Percentiles rank a stretch among this genome's conserved stretches.
Conservation (phyloP, 2,797 vertebrate species). For the Rhynchotus rufescens region DNA sequence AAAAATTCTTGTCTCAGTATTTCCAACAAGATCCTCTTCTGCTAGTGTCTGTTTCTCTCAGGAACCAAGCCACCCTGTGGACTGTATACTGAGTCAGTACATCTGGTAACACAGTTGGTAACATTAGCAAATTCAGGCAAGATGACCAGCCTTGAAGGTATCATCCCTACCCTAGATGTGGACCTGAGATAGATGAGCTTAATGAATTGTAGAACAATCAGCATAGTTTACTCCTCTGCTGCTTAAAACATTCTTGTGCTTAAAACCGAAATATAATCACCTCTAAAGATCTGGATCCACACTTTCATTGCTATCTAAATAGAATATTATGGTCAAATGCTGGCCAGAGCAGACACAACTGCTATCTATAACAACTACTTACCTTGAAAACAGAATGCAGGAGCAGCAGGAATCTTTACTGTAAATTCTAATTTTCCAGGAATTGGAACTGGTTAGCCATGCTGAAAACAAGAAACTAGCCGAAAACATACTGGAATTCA, state of each 20-base stretch:
- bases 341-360: not conserved
- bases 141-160: not conserved
- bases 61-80: not conserved
- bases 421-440: not conserved
- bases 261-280: not conserved
- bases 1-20: not conserved
- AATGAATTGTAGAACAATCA: not conserved
- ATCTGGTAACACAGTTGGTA: not conserved
- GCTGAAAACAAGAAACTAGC: not conserved
- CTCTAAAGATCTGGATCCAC: not conserved
- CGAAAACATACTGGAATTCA: not conserved
- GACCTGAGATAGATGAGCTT: not conserved
- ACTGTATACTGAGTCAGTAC: accelerated
- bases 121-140: not conserved
- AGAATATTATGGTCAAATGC: not conserved
- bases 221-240: not conserved
- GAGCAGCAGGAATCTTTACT: not conserved
- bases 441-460: not conserved
- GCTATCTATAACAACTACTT: not conserved
- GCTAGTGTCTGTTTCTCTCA: not conserved
- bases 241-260: not conserved
- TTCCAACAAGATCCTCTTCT: not conserved
- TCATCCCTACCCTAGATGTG: not conserved
- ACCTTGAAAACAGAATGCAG: not conserved
- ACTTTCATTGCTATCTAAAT: not conserved